Evolutionary conservation across 2,888 invertebrate species (phyloP).

Genomic region (Ptychoptera albimana): DNA sequence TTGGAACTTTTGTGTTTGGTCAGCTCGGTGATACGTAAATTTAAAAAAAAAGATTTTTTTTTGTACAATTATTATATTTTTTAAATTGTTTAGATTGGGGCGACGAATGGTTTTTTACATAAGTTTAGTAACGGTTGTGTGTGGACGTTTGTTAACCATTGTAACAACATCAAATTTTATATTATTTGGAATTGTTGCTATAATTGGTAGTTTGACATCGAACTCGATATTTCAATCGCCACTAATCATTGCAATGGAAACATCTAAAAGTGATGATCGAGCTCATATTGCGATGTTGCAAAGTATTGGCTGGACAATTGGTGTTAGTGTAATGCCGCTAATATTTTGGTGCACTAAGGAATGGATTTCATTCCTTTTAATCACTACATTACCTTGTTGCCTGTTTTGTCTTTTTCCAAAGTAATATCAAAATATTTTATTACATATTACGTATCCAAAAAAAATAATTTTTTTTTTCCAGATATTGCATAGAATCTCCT

Average conservation of each 20-base stretch:
- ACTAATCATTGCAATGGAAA: constrained; percentile 37
- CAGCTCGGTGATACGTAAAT: constrained; percentile 40
- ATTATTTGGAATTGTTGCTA: constrained; percentile 29
- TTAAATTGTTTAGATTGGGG: constrained; percentile 29
- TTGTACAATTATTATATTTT: constrained; percentile 6
- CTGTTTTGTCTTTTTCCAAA: constrained; percentile 30
- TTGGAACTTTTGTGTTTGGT: constrained; percentile 39
- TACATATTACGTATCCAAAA: neutral
- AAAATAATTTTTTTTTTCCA: constrained; percentile 14
- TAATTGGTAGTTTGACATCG: constrained; percentile 31
- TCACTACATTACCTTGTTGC: constrained; percentile 32
- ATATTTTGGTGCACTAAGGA: constrained; percentile 34
- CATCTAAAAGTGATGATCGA: constrained; percentile 33
- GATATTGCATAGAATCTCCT: constrained; percentile 46
- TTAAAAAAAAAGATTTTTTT: constrained; percentile 3
- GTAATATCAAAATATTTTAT: constrained; percentile 21
- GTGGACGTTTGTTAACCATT: constrained; percentile 29
- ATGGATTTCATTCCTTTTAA: constrained; percentile 33
- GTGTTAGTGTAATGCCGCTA: constrained; percentile 33
- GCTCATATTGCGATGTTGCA: constrained; percentile 34
- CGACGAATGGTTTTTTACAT: constrained; percentile 34
- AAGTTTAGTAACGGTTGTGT: constrained; percentile 28
- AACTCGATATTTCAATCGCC: constrained; percentile 34
- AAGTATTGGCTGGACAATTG: constrained; percentile 35
- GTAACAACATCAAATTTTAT: constrained; percentile 27